These are phyloP conservation scores for Antechinus flavipes DNA, from an alignment of 2,113 vertebrate genomes.

Conservation along the genomic window DNA sequence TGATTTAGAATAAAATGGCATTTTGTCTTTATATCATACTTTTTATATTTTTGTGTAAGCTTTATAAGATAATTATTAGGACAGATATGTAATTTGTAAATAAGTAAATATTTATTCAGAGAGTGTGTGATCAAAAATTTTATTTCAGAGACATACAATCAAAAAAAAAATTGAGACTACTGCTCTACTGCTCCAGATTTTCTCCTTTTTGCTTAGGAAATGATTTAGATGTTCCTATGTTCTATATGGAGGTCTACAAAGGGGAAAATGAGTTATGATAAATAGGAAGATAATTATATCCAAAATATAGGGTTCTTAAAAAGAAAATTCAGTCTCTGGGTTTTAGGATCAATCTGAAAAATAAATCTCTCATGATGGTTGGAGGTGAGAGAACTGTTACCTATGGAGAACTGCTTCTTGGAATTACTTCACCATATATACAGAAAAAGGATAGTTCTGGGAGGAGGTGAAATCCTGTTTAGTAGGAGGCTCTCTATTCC, in stretches of 20 bases:
- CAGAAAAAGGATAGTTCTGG: neutral
- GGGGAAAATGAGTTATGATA: slow-evolving; percentile 1
- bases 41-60: neutral
- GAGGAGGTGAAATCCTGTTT: neutral
- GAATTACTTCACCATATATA: slow-evolving; percentile 7
- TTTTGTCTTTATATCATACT: neutral
- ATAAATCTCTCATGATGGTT: neutral
- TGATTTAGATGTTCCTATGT: neutral
- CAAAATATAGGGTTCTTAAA: slow-evolving; percentile 22
- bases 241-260: neutral
- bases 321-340: neutral
- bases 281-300: slow-evolving; percentile 8
- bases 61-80: neutral
- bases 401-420: neutral
- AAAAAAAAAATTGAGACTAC: neutral
- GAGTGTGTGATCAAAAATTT: slow-evolving; percentile 30
- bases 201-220: slow-evolving; percentile 3
- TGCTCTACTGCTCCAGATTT: neutral
- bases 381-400: neutral
- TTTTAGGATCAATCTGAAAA: neutral
- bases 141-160: neutral
- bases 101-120: neutral
- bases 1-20: neutral
- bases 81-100: neutral
- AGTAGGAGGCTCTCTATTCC: neutral